Percentiles rank a stretch among this genome's conserved stretches.
phyloP scores from a whole-genome alignment of 1,140 invertebrate species.

The Lepidotrigona ventralis region DNA sequence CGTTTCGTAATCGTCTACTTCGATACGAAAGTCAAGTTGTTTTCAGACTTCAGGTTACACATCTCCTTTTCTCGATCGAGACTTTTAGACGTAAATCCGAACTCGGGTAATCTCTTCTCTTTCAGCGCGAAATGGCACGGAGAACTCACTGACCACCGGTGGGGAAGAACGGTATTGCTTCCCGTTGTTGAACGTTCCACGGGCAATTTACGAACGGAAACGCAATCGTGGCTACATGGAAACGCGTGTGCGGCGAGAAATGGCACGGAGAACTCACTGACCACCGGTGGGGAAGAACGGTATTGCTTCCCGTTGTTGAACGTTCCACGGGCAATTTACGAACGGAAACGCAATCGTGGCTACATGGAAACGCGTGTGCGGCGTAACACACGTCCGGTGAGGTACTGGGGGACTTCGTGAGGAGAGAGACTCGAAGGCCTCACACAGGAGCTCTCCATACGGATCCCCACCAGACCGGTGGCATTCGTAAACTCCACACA shows the following conservation, averaged over 20 bases:
- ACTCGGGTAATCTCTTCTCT: neutral
- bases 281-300: neutral
- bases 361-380: conserved; percentile 67
- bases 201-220: conserved; percentile 30
- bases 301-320: conserved; percentile 8
- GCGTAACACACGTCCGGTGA: conserved; percentile 75
- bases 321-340: neutral
- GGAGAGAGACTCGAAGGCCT: conserved; percentile 65
- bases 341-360: conserved; percentile 47
- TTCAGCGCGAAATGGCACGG: neutral
- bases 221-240: conserved; percentile 52
- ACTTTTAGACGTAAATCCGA: neutral
- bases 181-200: conserved; percentile 8
- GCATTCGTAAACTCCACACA: conserved; percentile 62
- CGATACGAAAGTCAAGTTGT: neutral
- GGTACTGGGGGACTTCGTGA: conserved; percentile 71
- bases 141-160: neutral
- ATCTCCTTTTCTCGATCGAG: no score
- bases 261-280: neutral
- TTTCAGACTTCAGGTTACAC: no score
- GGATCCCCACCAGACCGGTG: conserved; percentile 63
- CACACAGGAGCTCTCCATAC: conserved; percentile 64
- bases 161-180: neutral
- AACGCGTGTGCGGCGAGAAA: conserved; percentile 67
- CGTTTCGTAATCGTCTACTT: no score